Conservation (phyloP, 1,140 invertebrate species). For the Drosophila kepulauana region DNA sequence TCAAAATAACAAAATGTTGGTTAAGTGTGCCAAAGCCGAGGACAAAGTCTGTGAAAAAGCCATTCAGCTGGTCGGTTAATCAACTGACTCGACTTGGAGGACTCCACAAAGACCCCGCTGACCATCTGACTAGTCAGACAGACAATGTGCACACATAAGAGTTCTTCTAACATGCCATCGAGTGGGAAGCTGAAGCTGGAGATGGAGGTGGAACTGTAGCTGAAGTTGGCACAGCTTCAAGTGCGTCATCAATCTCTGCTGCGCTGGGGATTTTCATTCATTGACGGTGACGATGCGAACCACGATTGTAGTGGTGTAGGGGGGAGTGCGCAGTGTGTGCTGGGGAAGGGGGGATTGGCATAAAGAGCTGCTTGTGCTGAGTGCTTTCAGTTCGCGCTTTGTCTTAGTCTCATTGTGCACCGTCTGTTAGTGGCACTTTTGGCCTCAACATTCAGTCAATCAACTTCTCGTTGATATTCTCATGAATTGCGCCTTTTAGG, state of each 20-base stretch:
- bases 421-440: conserved; percentile 73
- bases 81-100: conserved; percentile 53
- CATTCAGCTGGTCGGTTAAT: conserved; percentile 47
- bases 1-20: conserved; percentile 81
- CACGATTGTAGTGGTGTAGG: background rate
- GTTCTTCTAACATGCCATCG: conserved; percentile 49
- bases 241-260: conserved; percentile 77
- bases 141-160: conserved; percentile 11
- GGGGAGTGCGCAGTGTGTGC: conserved; percentile 1
- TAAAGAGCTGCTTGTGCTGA: conserved; percentile 47
- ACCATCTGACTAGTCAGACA: conserved; percentile 30
- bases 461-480: conserved; percentile 61
- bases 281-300: conserved; percentile 46
- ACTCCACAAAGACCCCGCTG: conserved; percentile 26
- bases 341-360: background rate
- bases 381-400: conserved; percentile 73
- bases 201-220: conserved; percentile 14
- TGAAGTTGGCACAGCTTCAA: conserved; percentile 61
- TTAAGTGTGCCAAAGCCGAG: conserved; percentile 58
- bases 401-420: conserved; percentile 69
- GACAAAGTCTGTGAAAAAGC: conserved; percentile 55
- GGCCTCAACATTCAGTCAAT: conserved; percentile 62
- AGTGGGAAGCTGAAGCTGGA: conserved; percentile 31
- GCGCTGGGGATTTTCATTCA: conserved; percentile 65
- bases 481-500: conserved; percentile 44